Evolutionary conservation across 2,113 vertebrate species (phyloP).

Genomic region (Myotis yumanensis): DNA sequence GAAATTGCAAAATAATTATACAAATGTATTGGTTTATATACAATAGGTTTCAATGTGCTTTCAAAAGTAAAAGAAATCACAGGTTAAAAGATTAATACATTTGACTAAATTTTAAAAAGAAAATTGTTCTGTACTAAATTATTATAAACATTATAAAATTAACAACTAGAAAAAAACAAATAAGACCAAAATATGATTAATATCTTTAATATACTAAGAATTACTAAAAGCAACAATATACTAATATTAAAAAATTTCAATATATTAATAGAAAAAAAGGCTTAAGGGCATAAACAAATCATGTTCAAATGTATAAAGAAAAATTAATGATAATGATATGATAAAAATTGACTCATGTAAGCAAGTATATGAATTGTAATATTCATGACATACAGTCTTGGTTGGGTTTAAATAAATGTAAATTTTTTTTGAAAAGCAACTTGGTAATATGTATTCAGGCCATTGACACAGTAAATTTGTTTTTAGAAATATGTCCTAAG

Average conservation of each 20-base stretch:
- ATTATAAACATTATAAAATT: not conserved
- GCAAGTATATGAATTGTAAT: not conserved
- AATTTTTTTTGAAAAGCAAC: not conserved
- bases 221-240: not conserved
- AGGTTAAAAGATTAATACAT: not conserved
- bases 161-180: not conserved
- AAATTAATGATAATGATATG: not conserved
- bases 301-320: not conserved
- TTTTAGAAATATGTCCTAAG: conserved; percentile 34
- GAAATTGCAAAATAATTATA: not conserved
- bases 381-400: not conserved
- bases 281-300: not conserved
- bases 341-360: not conserved
- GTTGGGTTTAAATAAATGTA: not conserved
- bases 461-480: not conserved
- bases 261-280: not conserved
- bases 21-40: not conserved
- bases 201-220: conserved; percentile 28
- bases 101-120: conserved; percentile 17
- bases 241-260: not conserved
- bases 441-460: not conserved
- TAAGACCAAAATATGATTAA: not conserved
- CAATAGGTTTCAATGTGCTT: not conserved
- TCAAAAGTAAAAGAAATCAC: not conserved
- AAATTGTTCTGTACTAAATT: not conserved